A percentile compares a stretch with the other conserved stretches of the same genome.
phyloP scores from a whole-genome alignment of 1,140 invertebrate species.

The Platyscapa corneri region DNA sequence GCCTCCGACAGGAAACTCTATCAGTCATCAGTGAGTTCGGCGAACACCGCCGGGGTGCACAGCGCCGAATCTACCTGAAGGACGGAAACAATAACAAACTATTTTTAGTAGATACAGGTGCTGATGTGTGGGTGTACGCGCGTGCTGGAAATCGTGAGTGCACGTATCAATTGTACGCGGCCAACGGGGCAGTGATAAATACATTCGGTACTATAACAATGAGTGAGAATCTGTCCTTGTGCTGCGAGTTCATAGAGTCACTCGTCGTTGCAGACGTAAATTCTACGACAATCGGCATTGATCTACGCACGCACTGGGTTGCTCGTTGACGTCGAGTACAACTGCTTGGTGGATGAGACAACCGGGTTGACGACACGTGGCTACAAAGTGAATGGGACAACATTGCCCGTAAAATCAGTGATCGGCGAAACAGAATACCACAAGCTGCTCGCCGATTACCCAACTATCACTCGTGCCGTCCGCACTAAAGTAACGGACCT shows the following conservation, averaged over 20 bases:
- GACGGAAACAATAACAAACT: conserved; percentile 11
- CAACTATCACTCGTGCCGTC: conserved; percentile 60
- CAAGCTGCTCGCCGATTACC: conserved; percentile 54
- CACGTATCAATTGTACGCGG: conserved; percentile 53
- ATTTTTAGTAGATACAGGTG: conserved; percentile 53
- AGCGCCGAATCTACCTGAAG: conserved; percentile 54
- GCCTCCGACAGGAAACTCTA: background rate
- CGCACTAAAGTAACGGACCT: background rate
- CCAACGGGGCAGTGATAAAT: conserved; percentile 54
- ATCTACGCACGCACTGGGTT: conserved; percentile 55
- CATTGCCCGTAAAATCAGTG: background rate
- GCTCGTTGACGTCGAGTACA: conserved; percentile 58
- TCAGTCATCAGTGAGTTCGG: conserved; percentile 42
- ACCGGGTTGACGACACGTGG: conserved; percentile 40
- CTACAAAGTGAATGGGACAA: background rate
- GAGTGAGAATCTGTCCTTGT: conserved; percentile 51
- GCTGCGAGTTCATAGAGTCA: conserved; percentile 53
- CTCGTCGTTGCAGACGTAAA: conserved; percentile 48
- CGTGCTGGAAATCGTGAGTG: background rate
- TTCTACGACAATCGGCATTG: conserved; percentile 45
- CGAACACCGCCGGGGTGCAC: conserved; percentile 29
- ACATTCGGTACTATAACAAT: conserved; percentile 54
- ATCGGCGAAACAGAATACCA: conserved; percentile 44
- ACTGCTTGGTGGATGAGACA: conserved; percentile 57
- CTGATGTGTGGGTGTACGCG: conserved; percentile 50